Conservation (phyloP, 2,113 vertebrate species). For the Larimichthys polyactis region DNA sequence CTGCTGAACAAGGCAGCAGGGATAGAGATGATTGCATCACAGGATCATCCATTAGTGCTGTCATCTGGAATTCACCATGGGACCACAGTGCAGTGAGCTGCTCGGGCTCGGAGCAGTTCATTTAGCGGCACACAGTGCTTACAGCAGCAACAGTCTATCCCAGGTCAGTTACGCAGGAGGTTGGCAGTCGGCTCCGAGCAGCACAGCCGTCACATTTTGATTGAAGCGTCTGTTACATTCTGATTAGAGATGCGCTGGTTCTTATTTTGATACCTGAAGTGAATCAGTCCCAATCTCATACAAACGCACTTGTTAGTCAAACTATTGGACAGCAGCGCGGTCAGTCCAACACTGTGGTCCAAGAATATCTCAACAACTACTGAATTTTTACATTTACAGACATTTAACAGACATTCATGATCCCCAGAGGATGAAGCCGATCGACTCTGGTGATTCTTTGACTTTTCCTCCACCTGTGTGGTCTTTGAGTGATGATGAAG, state of each 20-base stretch:
- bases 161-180: conserved; percentile 47
- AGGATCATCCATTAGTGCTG: conserved; percentile 73
- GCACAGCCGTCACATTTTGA: conserved; percentile 6
- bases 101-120: conserved; percentile 36
- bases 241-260: background rate
- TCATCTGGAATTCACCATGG: conserved; percentile 65
- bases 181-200: conserved; percentile 20
- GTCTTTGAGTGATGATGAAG: background rate
- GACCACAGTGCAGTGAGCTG: conserved; percentile 51
- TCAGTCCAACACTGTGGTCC: background rate
- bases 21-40: conserved; percentile 75
- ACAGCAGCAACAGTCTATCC: conserved; percentile 38
- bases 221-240: conserved; percentile 28
- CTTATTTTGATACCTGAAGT: background rate
- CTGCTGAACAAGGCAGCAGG: conserved; percentile 66
- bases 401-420: background rate
- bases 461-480: background rate
- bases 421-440: background rate
- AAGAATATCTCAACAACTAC: background rate
- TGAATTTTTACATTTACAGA: background rate
- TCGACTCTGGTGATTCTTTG: background rate
- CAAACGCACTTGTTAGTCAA: background rate
- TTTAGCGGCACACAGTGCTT: conserved; percentile 35
- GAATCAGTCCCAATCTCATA: background rate
- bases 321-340: background rate